A percentile compares a stretch with the other conserved stretches of the same genome.
Conservation (phyloP, 2,797 vertebrate species). For the Zenarchopterus dispar region DNA sequence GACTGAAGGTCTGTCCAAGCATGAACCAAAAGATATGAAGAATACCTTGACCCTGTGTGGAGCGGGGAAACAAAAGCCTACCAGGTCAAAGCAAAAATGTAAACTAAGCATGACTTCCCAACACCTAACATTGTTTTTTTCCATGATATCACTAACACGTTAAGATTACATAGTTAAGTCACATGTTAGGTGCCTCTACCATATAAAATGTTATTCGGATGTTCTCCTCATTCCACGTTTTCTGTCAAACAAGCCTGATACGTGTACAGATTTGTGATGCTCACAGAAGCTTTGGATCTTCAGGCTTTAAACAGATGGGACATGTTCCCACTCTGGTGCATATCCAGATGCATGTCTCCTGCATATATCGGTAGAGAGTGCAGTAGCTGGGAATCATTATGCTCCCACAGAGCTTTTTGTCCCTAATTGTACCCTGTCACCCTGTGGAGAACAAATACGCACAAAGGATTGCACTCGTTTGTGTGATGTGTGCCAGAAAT, state of each 20-base stretch:
- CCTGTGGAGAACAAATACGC: slow-evolving; percentile 64
- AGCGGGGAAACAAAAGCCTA: no score
- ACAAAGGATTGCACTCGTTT: slow-evolving; percentile 49
- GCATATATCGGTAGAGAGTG: slow-evolving; percentile 46
- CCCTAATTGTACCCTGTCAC: slow-evolving; percentile 83
- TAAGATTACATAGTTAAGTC: no score
- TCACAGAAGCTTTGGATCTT: slow-evolving; percentile 1
- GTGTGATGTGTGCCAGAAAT: slow-evolving; percentile 44
- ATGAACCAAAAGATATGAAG: no score
- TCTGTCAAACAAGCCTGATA: background rate
- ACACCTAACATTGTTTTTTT: no score
- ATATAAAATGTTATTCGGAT: background rate
- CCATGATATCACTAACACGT: background rate
- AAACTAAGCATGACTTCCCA: no score
- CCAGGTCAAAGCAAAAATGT: no score
- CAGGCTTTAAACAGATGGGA: slow-evolving; percentile 19
- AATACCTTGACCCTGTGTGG: no score
- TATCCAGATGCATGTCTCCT: slow-evolving; percentile 29
- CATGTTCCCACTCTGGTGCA: background rate
- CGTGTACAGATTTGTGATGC: background rate
- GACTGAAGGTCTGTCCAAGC: no score
- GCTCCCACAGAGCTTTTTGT: slow-evolving; percentile 78
- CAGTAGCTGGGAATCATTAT: slow-evolving; percentile 79
- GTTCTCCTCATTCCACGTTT: no score
- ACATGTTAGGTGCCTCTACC: background rate